These are phyloP conservation scores for Arbacia lixula DNA, from an alignment of 53 echinoderm and acorn worm species.

Conservation along the genomic window DNA sequence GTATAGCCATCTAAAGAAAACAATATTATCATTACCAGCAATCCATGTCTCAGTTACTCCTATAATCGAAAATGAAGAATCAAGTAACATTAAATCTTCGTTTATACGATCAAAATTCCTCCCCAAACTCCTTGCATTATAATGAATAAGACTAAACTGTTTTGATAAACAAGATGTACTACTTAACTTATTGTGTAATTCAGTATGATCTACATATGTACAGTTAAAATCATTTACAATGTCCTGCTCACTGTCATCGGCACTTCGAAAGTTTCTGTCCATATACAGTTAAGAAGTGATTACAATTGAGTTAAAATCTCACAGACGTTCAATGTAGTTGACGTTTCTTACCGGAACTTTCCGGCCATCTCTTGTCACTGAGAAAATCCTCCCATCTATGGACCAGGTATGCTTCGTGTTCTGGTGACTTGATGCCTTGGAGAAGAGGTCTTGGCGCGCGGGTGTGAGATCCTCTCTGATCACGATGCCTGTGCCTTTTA, in stretches of 20 bases:
- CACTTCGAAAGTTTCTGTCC: background rate
- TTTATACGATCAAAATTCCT: background rate
- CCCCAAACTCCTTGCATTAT: slow-evolving; percentile 3
- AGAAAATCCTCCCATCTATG: background rate
- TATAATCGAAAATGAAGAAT: slow-evolving; percentile 1
- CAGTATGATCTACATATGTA: background rate
- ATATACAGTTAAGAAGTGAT: background rate
- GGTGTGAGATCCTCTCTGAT: slow-evolving; percentile 2
- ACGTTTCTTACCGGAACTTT: background rate
- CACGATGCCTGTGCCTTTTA: background rate
- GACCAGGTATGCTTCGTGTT: background rate
- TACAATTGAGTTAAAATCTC: background rate
- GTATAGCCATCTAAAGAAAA: background rate
- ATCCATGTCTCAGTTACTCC: slow-evolving; percentile 8
- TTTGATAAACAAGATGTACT: background rate
- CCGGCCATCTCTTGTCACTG: slow-evolving; percentile 1
- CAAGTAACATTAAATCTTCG: background rate
- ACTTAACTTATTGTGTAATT: background rate
- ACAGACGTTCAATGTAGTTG: background rate
- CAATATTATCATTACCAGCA: background rate
- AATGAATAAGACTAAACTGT: slow-evolving; percentile 1
- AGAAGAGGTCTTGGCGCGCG: background rate
- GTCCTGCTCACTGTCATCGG: background rate
- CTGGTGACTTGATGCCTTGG: too few relatives aligned
- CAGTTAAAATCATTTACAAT: background rate